Percentiles rank a stretch among this genome's conserved stretches.
Conservation (phyloP, 1,140 invertebrate species). For the Trachelipus rathkii region DNA sequence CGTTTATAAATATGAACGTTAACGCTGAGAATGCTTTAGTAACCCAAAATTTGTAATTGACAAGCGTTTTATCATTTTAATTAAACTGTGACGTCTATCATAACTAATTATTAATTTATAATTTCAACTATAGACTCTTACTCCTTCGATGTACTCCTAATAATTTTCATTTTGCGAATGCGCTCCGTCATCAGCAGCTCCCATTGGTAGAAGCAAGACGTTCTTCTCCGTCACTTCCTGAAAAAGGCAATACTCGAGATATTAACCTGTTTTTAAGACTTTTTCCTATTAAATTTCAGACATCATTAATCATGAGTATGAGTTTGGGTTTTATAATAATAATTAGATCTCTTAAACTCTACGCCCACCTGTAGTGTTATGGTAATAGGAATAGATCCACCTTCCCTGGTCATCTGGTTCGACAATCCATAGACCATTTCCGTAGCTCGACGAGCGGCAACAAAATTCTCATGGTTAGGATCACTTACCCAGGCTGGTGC, state of each 20-base stretch:
- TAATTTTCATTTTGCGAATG: slow-evolving; percentile 97
- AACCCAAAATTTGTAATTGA: too few species aligned
- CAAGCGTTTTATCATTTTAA: too few species aligned
- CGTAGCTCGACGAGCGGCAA: slow-evolving; percentile 79
- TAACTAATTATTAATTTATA: too few species aligned
- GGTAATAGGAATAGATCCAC: slow-evolving; percentile 92
- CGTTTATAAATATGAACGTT: too few species aligned
- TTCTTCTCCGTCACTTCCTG: slow-evolving; percentile 73
- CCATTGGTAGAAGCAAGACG: slow-evolving; percentile 85
- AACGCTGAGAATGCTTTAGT: too few species aligned
- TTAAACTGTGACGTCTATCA: too few species aligned
- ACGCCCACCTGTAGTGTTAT: slow-evolving; percentile 72
- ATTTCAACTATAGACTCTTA: too few species aligned
- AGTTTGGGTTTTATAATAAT: too few species aligned
- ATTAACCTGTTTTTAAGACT: neutral
- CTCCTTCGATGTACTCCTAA: slow-evolving; percentile 90
- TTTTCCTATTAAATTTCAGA: neutral
- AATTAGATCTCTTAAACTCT: too few species aligned
- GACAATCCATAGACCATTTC: slow-evolving; percentile 85
- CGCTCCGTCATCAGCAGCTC: slow-evolving; percentile 89
- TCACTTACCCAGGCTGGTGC: slow-evolving; percentile 74
- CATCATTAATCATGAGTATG: neutral
- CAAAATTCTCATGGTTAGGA: slow-evolving; percentile 84
- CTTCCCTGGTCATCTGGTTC: slow-evolving; percentile 91
- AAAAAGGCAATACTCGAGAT: slow-evolving; percentile 14